phyloP scores from a whole-genome alignment of 2,113 vertebrate species.

The Pampusana beccarii region DNA sequence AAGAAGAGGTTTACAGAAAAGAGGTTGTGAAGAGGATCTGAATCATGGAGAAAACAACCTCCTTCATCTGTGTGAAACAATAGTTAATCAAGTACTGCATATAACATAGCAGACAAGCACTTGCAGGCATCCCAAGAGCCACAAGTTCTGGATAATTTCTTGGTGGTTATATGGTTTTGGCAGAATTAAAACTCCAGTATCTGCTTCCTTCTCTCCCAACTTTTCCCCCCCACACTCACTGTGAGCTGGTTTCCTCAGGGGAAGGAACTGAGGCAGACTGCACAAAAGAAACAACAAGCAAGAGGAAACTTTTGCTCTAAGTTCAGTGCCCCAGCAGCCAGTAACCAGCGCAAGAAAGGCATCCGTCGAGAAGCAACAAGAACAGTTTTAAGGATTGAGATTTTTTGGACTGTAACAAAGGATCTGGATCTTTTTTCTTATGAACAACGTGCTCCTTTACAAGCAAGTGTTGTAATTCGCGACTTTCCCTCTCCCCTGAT shows the following conservation, averaged over 20 bases:
- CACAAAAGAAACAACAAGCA: background rate
- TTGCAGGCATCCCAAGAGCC: conserved; percentile 10
- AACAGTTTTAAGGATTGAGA: background rate
- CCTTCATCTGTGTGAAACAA: conserved; percentile 65
- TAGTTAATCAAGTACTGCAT: conserved; percentile 61
- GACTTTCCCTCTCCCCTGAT: background rate
- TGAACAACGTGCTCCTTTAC: background rate
- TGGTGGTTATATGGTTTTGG: background rate
- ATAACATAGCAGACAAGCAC: background rate
- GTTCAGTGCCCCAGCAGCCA: background rate
- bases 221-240: background rate
- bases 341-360: background rate
- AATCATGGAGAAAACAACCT: conserved; percentile 41
- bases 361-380: background rate
- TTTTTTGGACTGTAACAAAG: background rate
- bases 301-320: background rate
- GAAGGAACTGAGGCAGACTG: background rate
- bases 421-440: background rate
- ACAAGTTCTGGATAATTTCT: conserved; percentile 6
- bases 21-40: conserved; percentile 58
- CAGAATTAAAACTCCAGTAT: background rate
- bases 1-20: conserved; percentile 59
- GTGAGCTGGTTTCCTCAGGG: background rate
- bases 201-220: background rate
- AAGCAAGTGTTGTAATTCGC: background rate